Base-by-base conservation (phyloP, 2,113 vertebrate species). In the Clarias gariepinus region DNA sequence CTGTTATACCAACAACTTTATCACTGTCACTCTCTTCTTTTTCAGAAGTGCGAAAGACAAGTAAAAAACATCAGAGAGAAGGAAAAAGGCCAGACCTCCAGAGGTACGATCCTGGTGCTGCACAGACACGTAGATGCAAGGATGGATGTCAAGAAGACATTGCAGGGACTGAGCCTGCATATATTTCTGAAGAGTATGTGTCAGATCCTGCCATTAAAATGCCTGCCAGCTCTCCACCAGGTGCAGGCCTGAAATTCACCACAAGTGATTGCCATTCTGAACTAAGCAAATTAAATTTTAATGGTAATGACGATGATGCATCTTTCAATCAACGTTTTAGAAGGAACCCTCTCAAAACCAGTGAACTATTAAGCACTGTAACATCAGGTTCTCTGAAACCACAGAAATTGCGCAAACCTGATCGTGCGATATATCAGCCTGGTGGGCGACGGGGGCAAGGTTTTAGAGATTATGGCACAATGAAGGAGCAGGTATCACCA, bases 401-500 rank as follows among this genome's bases (percentile, higher is more conserved):
- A 8, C 96, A 93, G 87, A 98, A 94, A 92, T 89, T 92, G 33
- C 97, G 95, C 83, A 99, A 99, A 90, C 98, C 98, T 0, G 98
- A 99, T 91, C 93, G 96, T 85, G 96, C 96, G 92, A 97, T 99
- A 89, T 99, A 99, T 92, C 98, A 98, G 90, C 97, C 98, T 12
- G 97, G 97, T 36, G 95, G 96, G 8, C 94, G 98, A 61, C 95
- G 97, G 74, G 85, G 94, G 73, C 96, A 93, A 33, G 87, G 90
- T 63, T 21, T 3, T 58, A 95, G 93, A 84, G 94, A 94, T 52
- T 66, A 55, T 47, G 89, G 66, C 28, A 82, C 60, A 58, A 91
- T 71, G 79, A 92, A 77, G 84, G 94, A 94, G 36, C 93, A 86
- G 73, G 83, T 81, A 0, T 69, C 16, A 11, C 92, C 85, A 36